Base-by-base conservation (phyloP, 2,888 invertebrate species). In the Apamea crenata region DNA sequence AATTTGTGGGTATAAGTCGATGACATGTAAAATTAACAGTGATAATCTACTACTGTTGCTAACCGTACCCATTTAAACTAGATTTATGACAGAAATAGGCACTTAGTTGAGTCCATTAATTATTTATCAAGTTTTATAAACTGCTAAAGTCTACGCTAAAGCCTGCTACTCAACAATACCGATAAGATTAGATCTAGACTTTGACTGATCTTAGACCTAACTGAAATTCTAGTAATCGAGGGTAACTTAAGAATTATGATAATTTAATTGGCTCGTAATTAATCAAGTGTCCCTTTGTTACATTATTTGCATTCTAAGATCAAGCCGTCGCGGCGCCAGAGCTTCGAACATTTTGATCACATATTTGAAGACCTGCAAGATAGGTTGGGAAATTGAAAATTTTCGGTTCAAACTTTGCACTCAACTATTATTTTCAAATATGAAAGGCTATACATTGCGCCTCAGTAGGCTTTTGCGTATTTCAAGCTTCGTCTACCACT, bases 131-230 rank as follows among this genome's bases (percentile, higher is more conserved):
- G 56, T 74, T 74, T 74, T 74, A 74, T 61, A 40, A 80, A 53
- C 63, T 21, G 12, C n/a, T n/a, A 21, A 63, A 4, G 16, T 16
- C 1, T 40, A 36, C 6, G 21, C 25, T 80, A 40, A 50, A 61
- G 50, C 18, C 16, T 50, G 32, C 16, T 61, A 69, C 25, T 80
- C 78, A 70, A 79, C 70, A 79, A 80, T 81, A 53, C 21, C 21
- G 61, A 61, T 80, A 53, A 69, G 78, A 78, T 78, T 50, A 50
- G 10, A 80, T 78, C 69, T 61, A 40, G 78, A 80, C 80, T 40
- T n/a, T 61, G 61, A 80, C 69, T 61, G 29, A 78, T 80, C 47
- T 50, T n/a, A 44, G 61, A 7, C 16, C 32, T 21, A 32, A 69
- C 50, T 16, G 40, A 50, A 80, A 80, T 40, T 69, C 29, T 69